Percentiles rank a stretch among this genome's conserved stretches.
These are phyloP conservation scores for Agrenia bidenticulata DNA, from an alignment of 2,888 invertebrate genomes.

Conservation along the genomic window DNA sequence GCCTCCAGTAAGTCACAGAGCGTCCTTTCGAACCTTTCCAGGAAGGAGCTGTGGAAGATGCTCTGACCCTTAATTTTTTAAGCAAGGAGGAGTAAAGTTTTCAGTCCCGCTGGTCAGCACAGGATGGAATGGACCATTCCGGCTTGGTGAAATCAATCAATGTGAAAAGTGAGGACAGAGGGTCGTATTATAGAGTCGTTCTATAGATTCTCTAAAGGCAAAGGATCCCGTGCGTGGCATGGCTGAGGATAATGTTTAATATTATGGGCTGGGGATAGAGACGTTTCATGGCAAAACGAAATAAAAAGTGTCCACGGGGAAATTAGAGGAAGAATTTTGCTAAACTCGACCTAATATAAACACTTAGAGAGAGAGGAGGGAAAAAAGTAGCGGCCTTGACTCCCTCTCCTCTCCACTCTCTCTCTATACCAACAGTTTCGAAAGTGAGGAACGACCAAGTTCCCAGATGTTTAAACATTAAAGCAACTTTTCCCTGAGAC, in stretches of 20 bases:
- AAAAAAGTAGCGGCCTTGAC: neutral
- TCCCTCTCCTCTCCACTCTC: too few relatives aligned
- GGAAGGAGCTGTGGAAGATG: too few relatives aligned
- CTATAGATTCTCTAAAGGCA: too few relatives aligned
- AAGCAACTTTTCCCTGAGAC: neutral
- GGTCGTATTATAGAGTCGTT: neutral
- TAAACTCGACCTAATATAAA: too few relatives aligned
- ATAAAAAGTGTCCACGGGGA: slow-evolving; percentile 23
- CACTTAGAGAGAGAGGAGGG: too few relatives aligned
- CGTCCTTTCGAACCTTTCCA: too few relatives aligned
- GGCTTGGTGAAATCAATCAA: slow-evolving; percentile 9
- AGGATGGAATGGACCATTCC: neutral
- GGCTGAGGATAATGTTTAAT: too few relatives aligned
- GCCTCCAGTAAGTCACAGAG: too few relatives aligned
- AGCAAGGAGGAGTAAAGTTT: slow-evolving; percentile 12
- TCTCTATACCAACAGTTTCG: slow-evolving; percentile 6
- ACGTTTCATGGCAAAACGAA: slow-evolving; percentile 1
- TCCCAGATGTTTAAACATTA: neutral
- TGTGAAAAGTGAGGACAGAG: slow-evolving; percentile 9
- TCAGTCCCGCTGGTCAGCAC: slow-evolving; percentile 2
- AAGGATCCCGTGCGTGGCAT: too few relatives aligned
- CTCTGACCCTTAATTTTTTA: slow-evolving; percentile 15
- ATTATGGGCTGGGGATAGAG: neutral
- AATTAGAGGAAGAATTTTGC: slow-evolving; percentile 20
- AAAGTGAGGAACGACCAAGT: too few relatives aligned